A percentile compares a stretch with the other conserved stretches of the same genome.
phyloP scores from a whole-genome alignment of 2,113 vertebrate species.

The Ariopsis seemanni region DNA sequence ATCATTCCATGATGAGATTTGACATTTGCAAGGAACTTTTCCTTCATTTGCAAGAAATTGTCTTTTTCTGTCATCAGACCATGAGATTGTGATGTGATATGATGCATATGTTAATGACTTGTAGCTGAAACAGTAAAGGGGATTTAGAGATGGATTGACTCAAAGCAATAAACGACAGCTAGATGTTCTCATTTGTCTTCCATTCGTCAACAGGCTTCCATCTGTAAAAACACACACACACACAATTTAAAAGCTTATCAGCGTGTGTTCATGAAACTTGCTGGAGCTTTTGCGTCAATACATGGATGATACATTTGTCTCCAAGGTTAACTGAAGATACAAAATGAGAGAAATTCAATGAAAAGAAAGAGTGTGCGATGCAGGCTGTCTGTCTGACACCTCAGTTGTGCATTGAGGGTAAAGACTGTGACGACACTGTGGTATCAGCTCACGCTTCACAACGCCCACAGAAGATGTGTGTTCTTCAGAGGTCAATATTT shows the following conservation, averaged over 20 bases:
- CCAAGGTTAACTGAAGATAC: slow-evolving; percentile 29
- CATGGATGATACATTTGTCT: neutral
- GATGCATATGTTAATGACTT: neutral
- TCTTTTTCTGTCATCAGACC: neutral
- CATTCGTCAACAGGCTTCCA: slow-evolving; percentile 24
- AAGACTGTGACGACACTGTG: neutral
- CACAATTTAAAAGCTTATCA: neutral
- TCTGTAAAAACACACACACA: slow-evolving; percentile 2
- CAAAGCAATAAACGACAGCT: slow-evolving; percentile 41
- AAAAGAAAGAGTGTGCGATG: slow-evolving; percentile 19
- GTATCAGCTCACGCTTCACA: neutral
- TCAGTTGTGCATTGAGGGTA: neutral
- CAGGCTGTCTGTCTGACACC: slow-evolving; percentile 33
- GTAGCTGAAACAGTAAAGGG: neutral
- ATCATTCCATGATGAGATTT: neutral
- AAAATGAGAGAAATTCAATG: slow-evolving; percentile 6
- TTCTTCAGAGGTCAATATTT: slow-evolving; percentile 18
- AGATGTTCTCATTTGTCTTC: slow-evolving; percentile 49
- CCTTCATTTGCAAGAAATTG: neutral
- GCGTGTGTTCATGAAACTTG: slow-evolving; percentile 17
- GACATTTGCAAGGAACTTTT: neutral
- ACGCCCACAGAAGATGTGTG: neutral
- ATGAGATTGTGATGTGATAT: neutral
- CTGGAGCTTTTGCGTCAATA: neutral
- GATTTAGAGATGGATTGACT: slow-evolving; percentile 37